Percentiles rank a stretch among this genome's conserved stretches.
Conservation (phyloP, 2,113 vertebrate species). For the Clarias gariepinus region DNA sequence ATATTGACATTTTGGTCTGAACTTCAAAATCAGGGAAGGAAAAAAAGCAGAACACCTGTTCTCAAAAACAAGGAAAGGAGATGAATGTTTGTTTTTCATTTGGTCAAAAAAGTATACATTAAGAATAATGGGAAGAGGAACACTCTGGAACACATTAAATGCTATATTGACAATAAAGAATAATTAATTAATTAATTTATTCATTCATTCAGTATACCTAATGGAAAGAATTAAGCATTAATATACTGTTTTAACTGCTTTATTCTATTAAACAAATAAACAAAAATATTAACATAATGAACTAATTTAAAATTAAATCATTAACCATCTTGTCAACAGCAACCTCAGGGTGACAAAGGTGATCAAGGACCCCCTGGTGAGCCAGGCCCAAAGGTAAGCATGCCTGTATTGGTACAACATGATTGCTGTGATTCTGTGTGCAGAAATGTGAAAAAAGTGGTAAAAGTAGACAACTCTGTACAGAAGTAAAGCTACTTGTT, state of each 20-base stretch:
- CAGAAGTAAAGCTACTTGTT: not conserved
- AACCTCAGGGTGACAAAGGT: slow-evolving; percentile 60
- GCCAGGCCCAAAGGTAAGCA: slow-evolving; percentile 64
- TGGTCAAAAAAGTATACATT: slow-evolving; percentile 4
- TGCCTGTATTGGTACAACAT: not conserved
- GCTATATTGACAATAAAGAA: not conserved
- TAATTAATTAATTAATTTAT: no score
- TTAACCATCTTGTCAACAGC: slow-evolving; percentile 53
- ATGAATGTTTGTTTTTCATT: slow-evolving; percentile 27
- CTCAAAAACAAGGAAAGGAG: slow-evolving; percentile 20
- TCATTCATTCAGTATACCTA: no score
- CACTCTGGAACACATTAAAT: not conserved
- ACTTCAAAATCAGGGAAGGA: not conserved
- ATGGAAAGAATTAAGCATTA: not conserved
- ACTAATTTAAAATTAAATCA: not conserved
- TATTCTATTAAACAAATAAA: not conserved
- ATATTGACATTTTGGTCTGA: not conserved
- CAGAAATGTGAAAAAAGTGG: not conserved
- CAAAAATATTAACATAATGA: not conserved
- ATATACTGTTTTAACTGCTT: not conserved
- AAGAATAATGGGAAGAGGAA: slow-evolving; percentile 9
- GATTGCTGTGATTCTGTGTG: not conserved
- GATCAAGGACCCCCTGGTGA: slow-evolving; percentile 63
- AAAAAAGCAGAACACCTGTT: not conserved
- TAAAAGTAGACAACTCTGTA: not conserved